These are phyloP conservation scores for Lateolabrax maculatus DNA, from an alignment of 2,797 vertebrate genomes.

Conservation along the genomic window DNA sequence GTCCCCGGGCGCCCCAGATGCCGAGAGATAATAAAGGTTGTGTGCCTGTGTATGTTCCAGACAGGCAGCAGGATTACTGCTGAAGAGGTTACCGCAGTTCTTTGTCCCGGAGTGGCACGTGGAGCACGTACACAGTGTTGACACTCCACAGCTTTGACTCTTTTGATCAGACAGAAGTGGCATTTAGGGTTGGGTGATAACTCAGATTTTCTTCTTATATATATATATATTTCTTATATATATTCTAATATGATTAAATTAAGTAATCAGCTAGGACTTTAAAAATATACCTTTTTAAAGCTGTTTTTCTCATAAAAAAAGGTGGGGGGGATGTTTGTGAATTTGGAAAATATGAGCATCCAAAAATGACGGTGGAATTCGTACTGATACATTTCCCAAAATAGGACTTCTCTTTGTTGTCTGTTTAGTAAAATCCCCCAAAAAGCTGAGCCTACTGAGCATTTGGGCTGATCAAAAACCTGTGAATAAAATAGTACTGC, in stretches of 20 bases:
- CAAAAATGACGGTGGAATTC: neutral
- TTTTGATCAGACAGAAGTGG: neutral
- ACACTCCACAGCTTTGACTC: neutral
- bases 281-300: neutral
- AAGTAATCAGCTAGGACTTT: too few species aligned
- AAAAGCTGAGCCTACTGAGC: neutral
- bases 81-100: conserved; percentile 49
- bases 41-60: conserved; percentile 36
- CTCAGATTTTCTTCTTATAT: neutral
- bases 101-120: neutral
- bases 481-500: neutral
- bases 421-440: neutral
- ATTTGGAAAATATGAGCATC: neutral
- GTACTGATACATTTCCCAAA: neutral
- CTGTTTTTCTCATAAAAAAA: neutral
- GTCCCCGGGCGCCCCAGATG: conserved; percentile 65
- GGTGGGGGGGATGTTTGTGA: too few species aligned
- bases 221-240: too few species aligned
- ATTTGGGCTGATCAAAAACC: neutral
- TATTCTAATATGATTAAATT: too few species aligned
- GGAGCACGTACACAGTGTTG: neutral
- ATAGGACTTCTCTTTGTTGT: neutral
- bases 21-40: conserved; percentile 52
- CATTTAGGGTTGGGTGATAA: neutral
- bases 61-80: conserved; percentile 53